These are phyloP conservation scores for Phasia obesa DNA, from an alignment of 2,888 invertebrate species.

Conservation along the genomic window DNA sequence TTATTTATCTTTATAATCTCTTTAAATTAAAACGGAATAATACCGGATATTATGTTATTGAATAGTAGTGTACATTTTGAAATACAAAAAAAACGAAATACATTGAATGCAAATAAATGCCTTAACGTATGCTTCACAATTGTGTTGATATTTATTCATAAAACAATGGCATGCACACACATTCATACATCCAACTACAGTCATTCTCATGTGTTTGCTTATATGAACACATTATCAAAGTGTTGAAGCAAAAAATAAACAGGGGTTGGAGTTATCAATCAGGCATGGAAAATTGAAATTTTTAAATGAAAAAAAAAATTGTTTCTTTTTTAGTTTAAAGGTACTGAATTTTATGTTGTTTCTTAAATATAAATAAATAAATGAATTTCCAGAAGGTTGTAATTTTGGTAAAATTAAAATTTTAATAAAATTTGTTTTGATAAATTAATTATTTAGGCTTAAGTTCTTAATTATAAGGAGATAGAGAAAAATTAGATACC, in stretches of 20 bases:
- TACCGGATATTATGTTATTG: constrained; percentile 32
- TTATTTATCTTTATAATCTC: constrained; percentile 20
- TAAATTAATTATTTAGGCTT: no score
- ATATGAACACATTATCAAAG: neutral
- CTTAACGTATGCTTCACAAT: constrained; percentile 42
- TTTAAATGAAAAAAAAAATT: no score
- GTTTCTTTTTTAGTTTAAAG: no score
- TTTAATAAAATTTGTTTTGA: no score
- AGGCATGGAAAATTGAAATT: no score
- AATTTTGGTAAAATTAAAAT: no score
- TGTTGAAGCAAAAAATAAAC: neutral
- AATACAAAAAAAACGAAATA: neutral
- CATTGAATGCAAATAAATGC: constrained; percentile 34
- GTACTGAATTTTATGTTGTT: no score
- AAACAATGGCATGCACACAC: neutral
- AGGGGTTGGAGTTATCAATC: no score
- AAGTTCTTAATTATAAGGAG: no score
- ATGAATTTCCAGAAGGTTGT: no score
- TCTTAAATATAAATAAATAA: no score
- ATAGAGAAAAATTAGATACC: no score
- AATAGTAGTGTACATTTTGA: neutral
- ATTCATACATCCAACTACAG: neutral
- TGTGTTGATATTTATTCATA: constrained; percentile 11
- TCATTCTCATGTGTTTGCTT: neutral
- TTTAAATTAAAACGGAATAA: constrained; percentile 42